Evolutionary conservation across 2,888 invertebrate genomes (phyloP).

Genomic region (Limenitis camilla): DNA sequence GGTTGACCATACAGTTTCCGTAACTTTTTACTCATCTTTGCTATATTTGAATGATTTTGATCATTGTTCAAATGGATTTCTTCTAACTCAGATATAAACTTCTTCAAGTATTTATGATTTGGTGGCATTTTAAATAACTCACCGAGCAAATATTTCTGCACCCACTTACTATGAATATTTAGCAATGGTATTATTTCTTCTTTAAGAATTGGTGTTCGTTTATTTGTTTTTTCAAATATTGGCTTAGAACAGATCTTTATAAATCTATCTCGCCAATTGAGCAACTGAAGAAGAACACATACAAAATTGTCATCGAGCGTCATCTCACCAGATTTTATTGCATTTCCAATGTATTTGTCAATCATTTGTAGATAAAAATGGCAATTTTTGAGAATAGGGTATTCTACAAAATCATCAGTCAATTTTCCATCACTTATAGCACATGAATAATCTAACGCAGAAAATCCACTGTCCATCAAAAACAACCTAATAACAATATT

Average conservation of each 20-base stretch:
- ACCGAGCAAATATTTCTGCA: slow-evolving; percentile 76
- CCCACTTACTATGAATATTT: slow-evolving; percentile 83
- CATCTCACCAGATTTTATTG: slow-evolving; percentile 40
- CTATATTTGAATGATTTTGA: slow-evolving; percentile 38
- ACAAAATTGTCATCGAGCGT: slow-evolving; percentile 48
- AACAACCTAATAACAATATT: slow-evolving; percentile 29
- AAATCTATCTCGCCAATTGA: slow-evolving; percentile 74
- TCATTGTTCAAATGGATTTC: slow-evolving; percentile 32
- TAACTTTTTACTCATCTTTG: slow-evolving; percentile 54
- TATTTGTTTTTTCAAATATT: slow-evolving; percentile 44
- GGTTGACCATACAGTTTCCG: slow-evolving; percentile 57
- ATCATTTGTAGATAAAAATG: slow-evolving; percentile 58
- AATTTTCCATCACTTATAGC: slow-evolving; percentile 56
- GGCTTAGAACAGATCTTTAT: slow-evolving; percentile 49
- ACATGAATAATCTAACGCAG: slow-evolving; percentile 68
- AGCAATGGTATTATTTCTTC: slow-evolving; percentile 76
- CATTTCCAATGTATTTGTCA: slow-evolving; percentile 53
- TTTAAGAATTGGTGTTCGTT: slow-evolving; percentile 48
- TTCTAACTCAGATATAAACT: slow-evolving; percentile 32
- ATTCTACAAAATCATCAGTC: slow-evolving; percentile 64
- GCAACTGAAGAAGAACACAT: slow-evolving; percentile 56
- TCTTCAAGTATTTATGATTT: slow-evolving; percentile 26
- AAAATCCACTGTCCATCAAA: slow-evolving; percentile 37
- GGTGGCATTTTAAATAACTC: slow-evolving; percentile 38
- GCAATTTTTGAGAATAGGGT: slow-evolving; percentile 72